These are phyloP conservation scores for Typhlichthys eigenmanni DNA, from an alignment of 2,797 vertebrate species.

Conservation along the genomic window DNA sequence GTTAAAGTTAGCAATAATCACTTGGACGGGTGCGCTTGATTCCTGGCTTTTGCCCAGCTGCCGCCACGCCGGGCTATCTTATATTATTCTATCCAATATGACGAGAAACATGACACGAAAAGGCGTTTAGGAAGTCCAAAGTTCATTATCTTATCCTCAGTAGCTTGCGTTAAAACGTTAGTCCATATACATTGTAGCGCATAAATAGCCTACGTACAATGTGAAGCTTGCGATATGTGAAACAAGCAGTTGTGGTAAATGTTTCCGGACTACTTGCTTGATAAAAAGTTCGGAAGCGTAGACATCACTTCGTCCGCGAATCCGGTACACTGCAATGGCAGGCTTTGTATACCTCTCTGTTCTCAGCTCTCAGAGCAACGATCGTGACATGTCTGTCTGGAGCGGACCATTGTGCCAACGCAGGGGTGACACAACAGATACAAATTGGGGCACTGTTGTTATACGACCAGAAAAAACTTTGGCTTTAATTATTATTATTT, in stretches of 20 bases:
- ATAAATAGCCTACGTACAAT: constrained; percentile 27
- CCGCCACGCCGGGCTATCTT: constrained; percentile 79
- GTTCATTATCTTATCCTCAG: constrained; percentile 78
- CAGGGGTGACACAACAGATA: constrained; percentile 34
- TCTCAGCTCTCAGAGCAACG: constrained; percentile 64
- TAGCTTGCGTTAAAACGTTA: constrained; percentile 28
- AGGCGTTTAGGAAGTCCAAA: constrained; percentile 74
- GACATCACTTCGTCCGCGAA: constrained; percentile 52
- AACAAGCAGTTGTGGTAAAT: constrained; percentile 19
- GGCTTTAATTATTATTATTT: background rate
- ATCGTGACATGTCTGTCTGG: constrained; percentile 76
- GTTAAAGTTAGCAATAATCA: constrained; percentile 55
- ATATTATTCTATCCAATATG: constrained; percentile 75
- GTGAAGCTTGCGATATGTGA: constrained; percentile 1
- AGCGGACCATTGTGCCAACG: constrained; percentile 58
- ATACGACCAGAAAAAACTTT: background rate
- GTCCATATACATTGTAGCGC: constrained; percentile 45
- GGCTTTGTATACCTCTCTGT: constrained; percentile 56
- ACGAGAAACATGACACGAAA: constrained; percentile 77
- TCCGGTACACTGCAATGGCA: constrained; percentile 64
- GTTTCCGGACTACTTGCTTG: constrained; percentile 57
- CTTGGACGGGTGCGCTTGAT: constrained; percentile 53
- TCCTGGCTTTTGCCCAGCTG: constrained; percentile 73
- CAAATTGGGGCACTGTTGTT: constrained; percentile 26
- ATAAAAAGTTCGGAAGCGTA: constrained; percentile 64